phyloP scores from a whole-genome alignment of 2,113 vertebrate species.

The Brevimyrus niger region DNA sequence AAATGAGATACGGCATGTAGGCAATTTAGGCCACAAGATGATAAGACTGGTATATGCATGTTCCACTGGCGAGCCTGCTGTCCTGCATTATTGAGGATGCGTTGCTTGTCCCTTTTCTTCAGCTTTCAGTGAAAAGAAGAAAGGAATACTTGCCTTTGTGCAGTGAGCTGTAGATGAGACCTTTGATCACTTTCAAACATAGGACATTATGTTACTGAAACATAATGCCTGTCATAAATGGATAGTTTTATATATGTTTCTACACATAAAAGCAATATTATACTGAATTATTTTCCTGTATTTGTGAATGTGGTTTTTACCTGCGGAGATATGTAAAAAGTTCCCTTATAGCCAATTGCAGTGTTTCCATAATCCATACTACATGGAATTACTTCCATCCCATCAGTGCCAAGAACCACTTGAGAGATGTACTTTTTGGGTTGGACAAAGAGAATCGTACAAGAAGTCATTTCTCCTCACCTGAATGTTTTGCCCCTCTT shows the following conservation, averaged over 20 bases:
- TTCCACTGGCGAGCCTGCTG: not conserved
- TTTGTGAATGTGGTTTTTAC: not conserved
- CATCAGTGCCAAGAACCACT: not conserved
- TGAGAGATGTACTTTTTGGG: not conserved
- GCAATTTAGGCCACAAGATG: not conserved
- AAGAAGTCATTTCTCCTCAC: not conserved
- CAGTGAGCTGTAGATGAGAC: not conserved
- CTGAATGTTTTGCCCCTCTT: not conserved
- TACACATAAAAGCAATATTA: not conserved
- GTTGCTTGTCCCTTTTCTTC: not conserved
- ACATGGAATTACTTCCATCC: not conserved
- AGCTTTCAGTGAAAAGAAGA: not conserved
- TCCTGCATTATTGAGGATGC: not conserved
- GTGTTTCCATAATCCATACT: not conserved
- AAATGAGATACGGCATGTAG: not conserved
- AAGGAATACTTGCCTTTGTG: not conserved
- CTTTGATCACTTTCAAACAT: constrained; percentile 3
- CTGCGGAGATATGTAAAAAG: not conserved
- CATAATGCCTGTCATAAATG: constrained; percentile 1
- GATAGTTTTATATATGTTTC: constrained; percentile 7
- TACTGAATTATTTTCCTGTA: not conserved
- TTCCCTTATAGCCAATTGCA: not conserved
- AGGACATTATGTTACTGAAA: not conserved
- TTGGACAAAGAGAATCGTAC: not conserved
- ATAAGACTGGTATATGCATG: not conserved